These are phyloP conservation scores for Mormyrus hasselquistii DNA, from an alignment of 2,797 vertebrate species.

Conservation along the genomic window DNA sequence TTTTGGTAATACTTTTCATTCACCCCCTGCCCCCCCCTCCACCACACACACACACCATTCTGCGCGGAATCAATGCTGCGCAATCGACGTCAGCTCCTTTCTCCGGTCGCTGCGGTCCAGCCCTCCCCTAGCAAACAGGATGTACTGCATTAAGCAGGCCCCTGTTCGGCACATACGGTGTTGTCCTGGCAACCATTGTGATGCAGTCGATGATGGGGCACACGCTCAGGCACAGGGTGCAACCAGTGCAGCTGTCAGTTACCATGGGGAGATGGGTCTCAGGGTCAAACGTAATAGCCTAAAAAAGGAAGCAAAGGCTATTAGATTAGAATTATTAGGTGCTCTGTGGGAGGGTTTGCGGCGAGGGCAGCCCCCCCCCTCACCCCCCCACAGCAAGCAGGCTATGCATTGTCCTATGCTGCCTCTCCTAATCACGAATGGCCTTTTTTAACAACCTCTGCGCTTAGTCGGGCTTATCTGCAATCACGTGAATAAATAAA, in stretches of 20 bases:
- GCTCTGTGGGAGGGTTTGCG: slow-evolving; percentile 29
- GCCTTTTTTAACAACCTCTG: slow-evolving; percentile 9
- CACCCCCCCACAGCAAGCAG: slow-evolving; percentile 23
- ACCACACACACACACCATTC: slow-evolving; percentile 17
- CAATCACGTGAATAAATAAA: slow-evolving; percentile 10
- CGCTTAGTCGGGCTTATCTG: neutral
- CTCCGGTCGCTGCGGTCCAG: slow-evolving; percentile 30
- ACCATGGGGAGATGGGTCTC: slow-evolving; percentile 71
- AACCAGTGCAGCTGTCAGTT: slow-evolving; percentile 72
- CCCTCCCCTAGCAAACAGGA: slow-evolving; percentile 48
- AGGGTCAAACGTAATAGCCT: slow-evolving; percentile 76
- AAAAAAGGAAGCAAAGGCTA: slow-evolving; percentile 48
- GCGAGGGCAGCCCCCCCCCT: slow-evolving; percentile 22
- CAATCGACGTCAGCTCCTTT: slow-evolving; percentile 32
- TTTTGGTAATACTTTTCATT: slow-evolving; percentile 46
- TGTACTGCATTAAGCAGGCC: slow-evolving; percentile 69
- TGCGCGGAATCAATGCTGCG: slow-evolving; percentile 46
- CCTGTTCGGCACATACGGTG: slow-evolving; percentile 67
- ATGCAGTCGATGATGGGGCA: slow-evolving; percentile 82
- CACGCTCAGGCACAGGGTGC: slow-evolving; percentile 75
- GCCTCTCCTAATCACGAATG: slow-evolving; percentile 1
- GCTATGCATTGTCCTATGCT: neutral
- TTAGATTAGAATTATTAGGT: slow-evolving; percentile 42
- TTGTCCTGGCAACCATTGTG: slow-evolving; percentile 78
- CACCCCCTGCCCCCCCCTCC: neutral